Conservation (phyloP, 2,797 vertebrate genomes). For the Podargus strigoides region DNA sequence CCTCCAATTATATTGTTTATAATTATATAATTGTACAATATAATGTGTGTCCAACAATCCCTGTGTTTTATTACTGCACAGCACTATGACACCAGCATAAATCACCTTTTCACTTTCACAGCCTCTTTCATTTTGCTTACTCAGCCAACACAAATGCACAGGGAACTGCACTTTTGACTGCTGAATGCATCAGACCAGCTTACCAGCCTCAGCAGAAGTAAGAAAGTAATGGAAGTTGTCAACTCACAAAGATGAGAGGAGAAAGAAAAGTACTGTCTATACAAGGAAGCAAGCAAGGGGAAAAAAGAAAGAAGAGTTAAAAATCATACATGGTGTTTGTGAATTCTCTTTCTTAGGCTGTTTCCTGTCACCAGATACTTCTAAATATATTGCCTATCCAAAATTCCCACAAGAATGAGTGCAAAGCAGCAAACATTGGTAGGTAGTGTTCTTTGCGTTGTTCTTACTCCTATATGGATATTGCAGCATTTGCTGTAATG, state of each 20-base stretch:
- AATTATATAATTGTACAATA: slow-evolving; percentile 64
- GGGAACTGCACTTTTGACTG: slow-evolving; percentile 1
- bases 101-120: slow-evolving; percentile 60
- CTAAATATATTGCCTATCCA: neutral
- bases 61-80: slow-evolving; percentile 49
- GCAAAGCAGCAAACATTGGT: neutral
- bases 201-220: slow-evolving; percentile 45
- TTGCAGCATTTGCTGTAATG: neutral
- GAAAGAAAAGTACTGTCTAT: neutral
- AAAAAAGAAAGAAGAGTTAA: neutral
- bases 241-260: neutral
- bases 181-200: slow-evolving; percentile 29
- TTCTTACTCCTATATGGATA: neutral
- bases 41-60: slow-evolving; percentile 59
- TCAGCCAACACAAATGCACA: slow-evolving; percentile 30
- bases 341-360: neutral
- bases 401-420: neutral
- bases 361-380: neutral
- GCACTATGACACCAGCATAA: slow-evolving; percentile 11
- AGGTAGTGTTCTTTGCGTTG: neutral
- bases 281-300: neutral
- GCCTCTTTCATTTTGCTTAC: slow-evolving; percentile 46
- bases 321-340: neutral
- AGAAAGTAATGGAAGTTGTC: neutral
- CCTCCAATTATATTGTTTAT: slow-evolving; percentile 72